phyloP scores from a whole-genome alignment of 2,797 vertebrate species.

The Spinibarbus caldwelli region DNA sequence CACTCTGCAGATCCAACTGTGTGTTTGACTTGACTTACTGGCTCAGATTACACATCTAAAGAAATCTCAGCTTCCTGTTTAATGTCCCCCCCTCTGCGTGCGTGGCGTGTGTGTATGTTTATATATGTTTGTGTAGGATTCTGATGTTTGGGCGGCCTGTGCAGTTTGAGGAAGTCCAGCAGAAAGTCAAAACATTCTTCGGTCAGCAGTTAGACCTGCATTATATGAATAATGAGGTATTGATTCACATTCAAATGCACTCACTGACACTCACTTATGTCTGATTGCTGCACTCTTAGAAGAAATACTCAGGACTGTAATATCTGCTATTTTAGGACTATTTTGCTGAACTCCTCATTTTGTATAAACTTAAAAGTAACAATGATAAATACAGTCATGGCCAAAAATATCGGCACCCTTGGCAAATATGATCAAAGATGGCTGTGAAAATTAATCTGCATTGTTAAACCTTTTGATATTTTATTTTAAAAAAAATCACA shows the following conservation, averaged over 20 bases:
- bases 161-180: conserved; percentile 91
- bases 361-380: not conserved
- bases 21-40: conserved; percentile 46
- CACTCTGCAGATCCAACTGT: conserved; percentile 57
- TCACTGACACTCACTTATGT: conserved; percentile 8
- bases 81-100: conserved; percentile 41
- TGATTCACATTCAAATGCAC: conserved; percentile 32
- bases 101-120: conserved; percentile 35
- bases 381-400: not conserved
- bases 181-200: conserved; percentile 92
- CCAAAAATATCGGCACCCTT: too few relatives aligned
- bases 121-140: conserved; percentile 80
- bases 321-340: not conserved
- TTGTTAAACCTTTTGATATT: too few relatives aligned
- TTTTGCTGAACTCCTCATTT: not conserved
- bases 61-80: conserved; percentile 49
- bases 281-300: not conserved
- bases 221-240: conserved; percentile 98
- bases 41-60: conserved; percentile 49
- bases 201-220: conserved; percentile 92
- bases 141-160: conserved; percentile 92
- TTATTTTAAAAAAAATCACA: too few relatives aligned
- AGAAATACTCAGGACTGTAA: not conserved
- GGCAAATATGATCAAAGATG: too few relatives aligned
- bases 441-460: too few relatives aligned